These are phyloP conservation scores for Paguma larvata DNA, from an alignment of 2,797 vertebrate species.

Conservation along the genomic window DNA sequence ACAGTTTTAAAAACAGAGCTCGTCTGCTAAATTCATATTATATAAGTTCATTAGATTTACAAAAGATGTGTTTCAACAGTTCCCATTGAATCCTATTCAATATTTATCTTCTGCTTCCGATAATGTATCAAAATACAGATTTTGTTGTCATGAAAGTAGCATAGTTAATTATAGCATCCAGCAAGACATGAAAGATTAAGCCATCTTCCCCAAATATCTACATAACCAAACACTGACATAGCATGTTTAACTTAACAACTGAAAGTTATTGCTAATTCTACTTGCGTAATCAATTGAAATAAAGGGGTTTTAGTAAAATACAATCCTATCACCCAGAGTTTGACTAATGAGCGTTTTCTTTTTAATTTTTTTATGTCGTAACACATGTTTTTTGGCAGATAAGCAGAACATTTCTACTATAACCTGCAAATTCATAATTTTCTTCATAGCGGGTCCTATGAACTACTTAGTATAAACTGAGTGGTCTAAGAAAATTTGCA, in stretches of 20 bases:
- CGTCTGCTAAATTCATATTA: constrained; percentile 55
- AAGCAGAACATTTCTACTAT: constrained; percentile 30
- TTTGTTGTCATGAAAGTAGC: background rate
- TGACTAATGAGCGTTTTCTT: constrained; percentile 1
- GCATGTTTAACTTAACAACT: background rate
- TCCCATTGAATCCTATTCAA: constrained; percentile 40
- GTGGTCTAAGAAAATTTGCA: background rate
- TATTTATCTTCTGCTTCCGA: constrained; percentile 42
- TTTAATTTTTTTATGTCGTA: constrained; percentile 50
- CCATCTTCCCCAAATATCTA: constrained; percentile 31
- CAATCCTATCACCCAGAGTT: background rate
- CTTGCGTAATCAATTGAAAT: background rate
- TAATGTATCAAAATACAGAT: constrained; percentile 56
- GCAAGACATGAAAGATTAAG: constrained; percentile 22
- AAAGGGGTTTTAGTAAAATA: constrained; percentile 37
- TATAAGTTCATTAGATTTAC: constrained; percentile 43
- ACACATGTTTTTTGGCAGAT: constrained; percentile 19
- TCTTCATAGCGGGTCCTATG: background rate
- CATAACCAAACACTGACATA: constrained; percentile 9
- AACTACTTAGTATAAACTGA: constrained; percentile 1
- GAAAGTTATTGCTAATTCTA: constrained; percentile 58
- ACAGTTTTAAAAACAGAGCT: constrained; percentile 44
- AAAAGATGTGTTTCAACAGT: constrained; percentile 51
- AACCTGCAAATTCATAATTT: constrained; percentile 38
- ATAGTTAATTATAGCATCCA: constrained; percentile 27